phyloP scores from a whole-genome alignment of 2,797 vertebrate genomes.

The Dicrostonyx torquatus region DNA sequence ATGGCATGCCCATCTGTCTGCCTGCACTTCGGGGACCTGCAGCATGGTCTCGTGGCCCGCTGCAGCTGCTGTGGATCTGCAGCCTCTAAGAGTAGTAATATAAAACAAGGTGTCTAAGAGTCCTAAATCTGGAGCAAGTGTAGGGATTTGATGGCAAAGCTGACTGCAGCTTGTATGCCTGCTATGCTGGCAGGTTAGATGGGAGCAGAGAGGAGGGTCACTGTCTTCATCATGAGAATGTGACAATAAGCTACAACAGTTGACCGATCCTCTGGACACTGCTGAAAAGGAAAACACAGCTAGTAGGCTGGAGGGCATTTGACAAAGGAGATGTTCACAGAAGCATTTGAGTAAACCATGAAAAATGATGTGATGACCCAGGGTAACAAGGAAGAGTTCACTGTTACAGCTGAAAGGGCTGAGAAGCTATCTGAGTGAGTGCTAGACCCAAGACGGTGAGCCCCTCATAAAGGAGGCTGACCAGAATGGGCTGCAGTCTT shows the following conservation, averaged over 20 bases:
- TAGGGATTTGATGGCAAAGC: neutral
- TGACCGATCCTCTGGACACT: neutral
- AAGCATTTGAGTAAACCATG: conserved; percentile 23
- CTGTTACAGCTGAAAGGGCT: neutral
- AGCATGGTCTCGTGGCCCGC: no score
- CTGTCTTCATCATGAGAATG: neutral
- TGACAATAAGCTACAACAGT: neutral
- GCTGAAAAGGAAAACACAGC: neutral
- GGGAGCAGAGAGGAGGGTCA: neutral
- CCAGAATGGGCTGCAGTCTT: neutral
- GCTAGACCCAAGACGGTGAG: neutral
- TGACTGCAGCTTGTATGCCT: neutral
- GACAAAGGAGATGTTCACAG: neutral
- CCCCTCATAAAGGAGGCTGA: neutral
- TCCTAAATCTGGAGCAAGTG: neutral
- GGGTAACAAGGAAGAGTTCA: neutral
- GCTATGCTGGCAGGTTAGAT: neutral
- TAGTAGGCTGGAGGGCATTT: neutral
- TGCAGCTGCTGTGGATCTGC: no score
- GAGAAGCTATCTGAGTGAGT: neutral
- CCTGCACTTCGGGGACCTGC: no score
- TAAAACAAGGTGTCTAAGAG: neutral
- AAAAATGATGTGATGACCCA: neutral
- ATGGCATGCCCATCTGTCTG: no score
- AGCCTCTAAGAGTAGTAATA: neutral